Conservation (phyloP, 2,113 vertebrate genomes). For the Pseudorectes ferrugineus region DNA sequence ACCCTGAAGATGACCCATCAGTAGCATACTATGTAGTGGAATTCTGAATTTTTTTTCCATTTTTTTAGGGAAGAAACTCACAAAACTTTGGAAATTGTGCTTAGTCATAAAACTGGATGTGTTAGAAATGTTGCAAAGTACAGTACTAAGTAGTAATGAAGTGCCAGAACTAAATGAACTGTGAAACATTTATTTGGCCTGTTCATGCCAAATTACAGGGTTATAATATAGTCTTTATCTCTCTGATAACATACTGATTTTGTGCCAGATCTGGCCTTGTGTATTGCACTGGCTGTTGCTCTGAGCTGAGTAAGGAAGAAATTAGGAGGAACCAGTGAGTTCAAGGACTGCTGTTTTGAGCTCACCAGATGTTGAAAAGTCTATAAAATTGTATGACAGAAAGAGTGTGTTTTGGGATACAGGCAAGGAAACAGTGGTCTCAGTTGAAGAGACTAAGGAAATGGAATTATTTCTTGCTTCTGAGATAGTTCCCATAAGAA, state of each 20-base stretch:
- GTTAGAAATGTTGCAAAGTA: neutral
- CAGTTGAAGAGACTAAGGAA: neutral
- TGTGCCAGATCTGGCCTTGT: neutral
- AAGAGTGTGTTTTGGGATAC: neutral
- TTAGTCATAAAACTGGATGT: neutral
- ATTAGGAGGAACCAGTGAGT: neutral
- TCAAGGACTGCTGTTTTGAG: neutral
- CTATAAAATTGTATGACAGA: neutral
- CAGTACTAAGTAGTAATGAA: neutral
- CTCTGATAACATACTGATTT: neutral
- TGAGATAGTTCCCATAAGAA: neutral
- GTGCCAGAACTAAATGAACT: neutral
- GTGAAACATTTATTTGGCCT: neutral
- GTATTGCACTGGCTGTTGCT: neutral
- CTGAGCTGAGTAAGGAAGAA: neutral
- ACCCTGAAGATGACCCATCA: neutral
- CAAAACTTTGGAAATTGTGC: neutral
- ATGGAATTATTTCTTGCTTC: neutral
- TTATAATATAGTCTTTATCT: neutral
- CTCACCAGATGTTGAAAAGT: neutral
- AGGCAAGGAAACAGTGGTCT: neutral
- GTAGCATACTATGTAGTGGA: neutral
- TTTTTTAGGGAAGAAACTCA: neutral
- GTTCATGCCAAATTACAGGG: neutral
- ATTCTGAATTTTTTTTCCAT: rapidly evolving